These are phyloP conservation scores for Salvelinus sp. DNA, from an alignment of 2,113 vertebrate species.

Conservation along the genomic window DNA sequence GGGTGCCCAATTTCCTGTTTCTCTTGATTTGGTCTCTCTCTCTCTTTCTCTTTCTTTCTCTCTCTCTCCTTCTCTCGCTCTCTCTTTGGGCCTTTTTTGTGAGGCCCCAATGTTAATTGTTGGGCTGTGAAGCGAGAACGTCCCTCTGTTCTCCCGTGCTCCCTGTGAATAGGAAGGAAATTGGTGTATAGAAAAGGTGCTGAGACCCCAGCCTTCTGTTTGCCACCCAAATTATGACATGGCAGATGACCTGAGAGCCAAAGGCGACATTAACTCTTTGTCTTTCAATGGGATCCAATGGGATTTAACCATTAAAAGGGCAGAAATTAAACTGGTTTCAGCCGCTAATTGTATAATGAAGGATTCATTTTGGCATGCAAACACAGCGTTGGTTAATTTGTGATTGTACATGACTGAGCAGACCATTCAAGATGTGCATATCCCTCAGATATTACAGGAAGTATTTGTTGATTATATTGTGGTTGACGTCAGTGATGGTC, in stretches of 20 bases:
- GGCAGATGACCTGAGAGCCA: constrained; percentile 51
- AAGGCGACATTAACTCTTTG: constrained; percentile 61
- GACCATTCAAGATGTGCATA: too few relatives aligned
- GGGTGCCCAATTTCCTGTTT: constrained; percentile 28
- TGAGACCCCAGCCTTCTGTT: too few relatives aligned
- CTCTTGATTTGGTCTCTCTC: constrained; percentile 20
- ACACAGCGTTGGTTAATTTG: neutral
- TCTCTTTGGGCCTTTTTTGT: constrained; percentile 52
- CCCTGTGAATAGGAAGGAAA: constrained; percentile 52
- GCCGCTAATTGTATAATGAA: constrained; percentile 56
- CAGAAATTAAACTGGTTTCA: constrained; percentile 56
- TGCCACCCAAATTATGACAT: constrained; percentile 51
- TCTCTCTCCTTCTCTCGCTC: neutral
- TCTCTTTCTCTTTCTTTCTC: neutral
- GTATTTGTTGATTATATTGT: too few relatives aligned
- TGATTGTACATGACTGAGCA: too few relatives aligned
- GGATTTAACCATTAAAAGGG: constrained; percentile 40
- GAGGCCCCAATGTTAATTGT: constrained; percentile 67
- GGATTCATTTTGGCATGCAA: constrained; percentile 35
- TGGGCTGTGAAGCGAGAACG: constrained; percentile 59
- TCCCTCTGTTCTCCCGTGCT: constrained; percentile 35
- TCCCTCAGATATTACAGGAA: too few relatives aligned
- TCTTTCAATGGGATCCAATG: constrained; percentile 22
- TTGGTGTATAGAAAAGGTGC: constrained; percentile 49
- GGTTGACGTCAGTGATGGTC: neutral